These are phyloP conservation scores for Rhaphigaster nebulosa DNA, from an alignment of 2,888 invertebrate species.

Conservation along the genomic window DNA sequence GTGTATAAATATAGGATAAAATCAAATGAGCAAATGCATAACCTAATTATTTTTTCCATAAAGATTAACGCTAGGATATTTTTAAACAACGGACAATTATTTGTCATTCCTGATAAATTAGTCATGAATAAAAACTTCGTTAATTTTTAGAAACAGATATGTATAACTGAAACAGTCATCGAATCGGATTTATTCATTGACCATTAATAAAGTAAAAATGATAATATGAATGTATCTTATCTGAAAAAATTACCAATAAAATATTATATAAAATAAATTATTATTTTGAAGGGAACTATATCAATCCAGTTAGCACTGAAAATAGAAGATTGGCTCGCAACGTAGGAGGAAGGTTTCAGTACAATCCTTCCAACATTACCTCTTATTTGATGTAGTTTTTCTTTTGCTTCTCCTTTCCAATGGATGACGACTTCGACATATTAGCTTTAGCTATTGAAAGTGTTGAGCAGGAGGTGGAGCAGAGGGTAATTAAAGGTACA, in stretches of 20 bases:
- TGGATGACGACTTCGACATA: conserved; percentile 43
- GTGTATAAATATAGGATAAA: no score
- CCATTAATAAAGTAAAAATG: not conserved
- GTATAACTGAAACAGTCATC: no score
- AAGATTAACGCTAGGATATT: no score
- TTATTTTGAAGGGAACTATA: not conserved
- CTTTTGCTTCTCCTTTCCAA: not conserved
- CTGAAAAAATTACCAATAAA: not conserved
- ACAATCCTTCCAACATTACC: not conserved
- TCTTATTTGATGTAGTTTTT: not conserved
- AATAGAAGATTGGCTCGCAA: not conserved
- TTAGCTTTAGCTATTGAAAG: conserved; percentile 53
- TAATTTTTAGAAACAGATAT: no score
- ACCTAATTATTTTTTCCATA: no score
- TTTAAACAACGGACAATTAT: no score
- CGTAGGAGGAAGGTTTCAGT: not conserved
- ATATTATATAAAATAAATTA: no score
- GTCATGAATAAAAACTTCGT: no score
- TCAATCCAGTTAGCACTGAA: not conserved
- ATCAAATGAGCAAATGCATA: no score
- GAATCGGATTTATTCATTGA: not conserved
- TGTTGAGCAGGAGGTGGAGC: conserved; percentile 29
- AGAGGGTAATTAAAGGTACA: not conserved
- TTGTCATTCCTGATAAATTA: no score
- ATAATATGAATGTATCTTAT: not conserved